Percentiles rank a stretch among this genome's conserved stretches.
phyloP scores from a whole-genome alignment of 2,888 invertebrate genomes.

The Opisthograptis luteolata region DNA sequence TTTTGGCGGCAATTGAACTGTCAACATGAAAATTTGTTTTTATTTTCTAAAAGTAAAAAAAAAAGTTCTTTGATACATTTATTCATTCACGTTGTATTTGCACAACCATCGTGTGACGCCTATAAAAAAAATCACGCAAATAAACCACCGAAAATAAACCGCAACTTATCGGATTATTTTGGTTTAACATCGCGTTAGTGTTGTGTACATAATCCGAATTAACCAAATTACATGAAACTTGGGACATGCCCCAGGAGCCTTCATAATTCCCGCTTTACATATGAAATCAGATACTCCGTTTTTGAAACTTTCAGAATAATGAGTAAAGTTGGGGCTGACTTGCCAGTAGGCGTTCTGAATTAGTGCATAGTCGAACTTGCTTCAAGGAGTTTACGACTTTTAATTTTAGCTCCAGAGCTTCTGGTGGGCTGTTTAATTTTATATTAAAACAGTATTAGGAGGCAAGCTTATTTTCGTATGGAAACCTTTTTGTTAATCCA shows the following conservation, averaged over 20 bases:
- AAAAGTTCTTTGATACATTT: too few species aligned
- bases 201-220: slow-evolving; percentile 12
- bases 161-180: not conserved
- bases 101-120: too few species aligned
- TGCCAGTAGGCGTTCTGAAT: slow-evolving; percentile 17
- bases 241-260: slow-evolving; percentile 1
- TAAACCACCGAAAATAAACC: not conserved
- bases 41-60: too few species aligned
- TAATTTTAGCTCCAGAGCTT: not conserved
- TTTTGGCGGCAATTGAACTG: too few species aligned
- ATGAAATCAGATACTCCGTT: slow-evolving; percentile 23
- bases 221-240: slow-evolving; percentile 21
- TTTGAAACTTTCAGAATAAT: slow-evolving; percentile 29
- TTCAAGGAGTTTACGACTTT: slow-evolving; percentile 2
- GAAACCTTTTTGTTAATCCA: too few species aligned
- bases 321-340: slow-evolving; percentile 22
- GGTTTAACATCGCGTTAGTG: slow-evolving; percentile 9
- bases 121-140: not conserved
- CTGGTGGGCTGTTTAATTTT: too few species aligned
- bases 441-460: too few species aligned
- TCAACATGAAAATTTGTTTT: too few species aligned
- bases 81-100: too few species aligned
- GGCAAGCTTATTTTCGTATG: too few species aligned
- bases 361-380: slow-evolving; percentile 13
- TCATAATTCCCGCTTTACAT: slow-evolving; percentile 20